A percentile compares a stretch with the other conserved stretches of the same genome.
Evolutionary conservation across 30 jellyfish, hydroid and myxozoan species (phyloP).

Genomic region (Pelagia noctiluca): DNA sequence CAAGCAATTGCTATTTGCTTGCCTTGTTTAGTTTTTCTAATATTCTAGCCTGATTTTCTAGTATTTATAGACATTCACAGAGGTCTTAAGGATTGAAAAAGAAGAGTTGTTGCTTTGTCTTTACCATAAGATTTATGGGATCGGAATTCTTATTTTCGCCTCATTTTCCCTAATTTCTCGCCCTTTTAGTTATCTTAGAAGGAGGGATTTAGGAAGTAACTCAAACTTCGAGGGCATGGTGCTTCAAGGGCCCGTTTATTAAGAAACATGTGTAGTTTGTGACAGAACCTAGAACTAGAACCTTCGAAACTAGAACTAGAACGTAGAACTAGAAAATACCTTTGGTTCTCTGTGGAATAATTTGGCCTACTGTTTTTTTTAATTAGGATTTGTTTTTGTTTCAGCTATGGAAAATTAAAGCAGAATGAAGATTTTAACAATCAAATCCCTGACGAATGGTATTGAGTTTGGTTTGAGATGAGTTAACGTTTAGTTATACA

Average conservation of each 20-base stretch:
- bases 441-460: no score
- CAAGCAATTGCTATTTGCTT: not conserved
- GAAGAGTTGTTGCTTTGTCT: not conserved
- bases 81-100: not conserved
- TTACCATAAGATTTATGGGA: no score
- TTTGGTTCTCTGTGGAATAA: not conserved
- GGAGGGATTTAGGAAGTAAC: no score
- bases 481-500: no score
- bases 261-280: not conserved
- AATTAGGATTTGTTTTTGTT: not conserved
- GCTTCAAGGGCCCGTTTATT: not conserved
- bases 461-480: slow-evolving; percentile 4
- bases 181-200: no score
- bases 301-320: no score
- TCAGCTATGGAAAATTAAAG: slow-evolving; percentile 70
- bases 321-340: no score
- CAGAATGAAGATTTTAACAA: slow-evolving; percentile 22
- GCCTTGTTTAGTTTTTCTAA: not conserved
- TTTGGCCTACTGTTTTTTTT: not conserved
- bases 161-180: no score
- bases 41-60: not conserved
- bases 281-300: no score
- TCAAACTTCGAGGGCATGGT: not conserved
- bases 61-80: not conserved
- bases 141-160: no score